Conservation (phyloP, 2,888 invertebrate genomes). For the Proisotoma minuta region DNA sequence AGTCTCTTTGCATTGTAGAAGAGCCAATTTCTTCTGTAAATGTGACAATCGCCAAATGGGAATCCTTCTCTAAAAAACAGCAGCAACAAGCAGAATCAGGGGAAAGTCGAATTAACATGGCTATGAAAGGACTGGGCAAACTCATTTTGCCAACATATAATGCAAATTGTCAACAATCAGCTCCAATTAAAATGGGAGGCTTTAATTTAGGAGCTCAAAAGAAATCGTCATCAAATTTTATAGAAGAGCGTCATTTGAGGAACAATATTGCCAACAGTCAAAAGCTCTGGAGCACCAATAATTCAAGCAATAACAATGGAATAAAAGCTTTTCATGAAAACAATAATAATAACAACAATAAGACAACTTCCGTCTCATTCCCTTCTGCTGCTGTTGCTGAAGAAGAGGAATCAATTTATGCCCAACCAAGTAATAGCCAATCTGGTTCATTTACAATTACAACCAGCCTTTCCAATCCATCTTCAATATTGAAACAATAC, state of each 20-base stretch:
- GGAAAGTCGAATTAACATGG: neutral
- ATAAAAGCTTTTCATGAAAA: neutral
- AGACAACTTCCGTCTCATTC: neutral
- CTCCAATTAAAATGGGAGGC: neutral
- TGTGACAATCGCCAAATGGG: slow-evolving; percentile 38
- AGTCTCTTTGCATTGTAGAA: slow-evolving; percentile 28
- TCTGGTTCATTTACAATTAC: slow-evolving; percentile 18
- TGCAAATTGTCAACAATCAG: neutral
- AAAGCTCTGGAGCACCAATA: too few species aligned
- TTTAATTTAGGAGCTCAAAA: too few species aligned
- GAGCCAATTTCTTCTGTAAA: slow-evolving; percentile 35
- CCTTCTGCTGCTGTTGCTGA: neutral
- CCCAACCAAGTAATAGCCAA: slow-evolving; percentile 31
- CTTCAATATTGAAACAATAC: slow-evolving; percentile 29
- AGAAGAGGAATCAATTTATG: slow-evolving; percentile 31
- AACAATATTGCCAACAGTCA: too few species aligned
- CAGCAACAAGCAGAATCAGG: neutral
- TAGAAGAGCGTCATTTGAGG: neutral
- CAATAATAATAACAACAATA: neutral
- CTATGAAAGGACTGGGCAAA: neutral
- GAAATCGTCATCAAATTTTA: neutral
- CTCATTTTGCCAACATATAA: neutral
- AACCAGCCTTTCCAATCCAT: slow-evolving; percentile 29
- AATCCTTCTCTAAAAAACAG: slow-evolving; percentile 15
- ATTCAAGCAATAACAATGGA: neutral